Base-by-base conservation (phyloP, 2,113 vertebrate genomes). In the Lampris megalopsis region DNA sequence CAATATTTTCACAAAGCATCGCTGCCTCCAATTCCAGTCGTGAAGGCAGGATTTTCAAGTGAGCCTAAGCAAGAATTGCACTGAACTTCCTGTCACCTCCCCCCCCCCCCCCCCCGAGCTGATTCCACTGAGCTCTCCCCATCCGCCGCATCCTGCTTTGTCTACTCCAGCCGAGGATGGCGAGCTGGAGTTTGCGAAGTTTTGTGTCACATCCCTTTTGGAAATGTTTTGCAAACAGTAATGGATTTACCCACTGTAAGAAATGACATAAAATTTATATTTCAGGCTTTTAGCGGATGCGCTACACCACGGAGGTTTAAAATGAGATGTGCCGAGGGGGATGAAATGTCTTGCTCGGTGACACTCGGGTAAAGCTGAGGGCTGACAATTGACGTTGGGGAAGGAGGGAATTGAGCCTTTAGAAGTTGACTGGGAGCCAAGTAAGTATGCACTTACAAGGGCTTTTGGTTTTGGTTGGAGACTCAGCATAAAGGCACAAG, bases 81-180 rank as follows among this genome's bases (percentile, higher is more conserved):
- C 36, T 86, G 82, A 89, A 89, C 84, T 83, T 85, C 82, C 84
- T 79, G 53, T 79, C 64, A 71, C 52, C 62, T 41, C n/a, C 45
- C 4, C 0, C 49, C 7, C n/a, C 40, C 41, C 53, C 11, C n/a
- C 11, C 59, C 43, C 42, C 42, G 5, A 48, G 9, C 62, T 63
- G 48, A 63, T 47, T 62, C 62, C 43, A 63, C 62, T 47, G 62
- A 49, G 63, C 63, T 35, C 61, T 6, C 4, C 36, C 41, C n/a
- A 45, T 13, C 10, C 37, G 13, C 40, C 10, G 61, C 13, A 3
- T 57, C 56, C 56, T 37, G 57, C 35, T 38, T 59, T 37, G 57
- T 40, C 13, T 57, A 7, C 13, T 35, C 3, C 54, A 57, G 37
- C 54, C 13, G 54, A 7, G 1, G 43, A 45, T 7, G 4, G 4